Conservation (phyloP, 1,140 invertebrate species). For the Zaprionus davidi region DNA sequence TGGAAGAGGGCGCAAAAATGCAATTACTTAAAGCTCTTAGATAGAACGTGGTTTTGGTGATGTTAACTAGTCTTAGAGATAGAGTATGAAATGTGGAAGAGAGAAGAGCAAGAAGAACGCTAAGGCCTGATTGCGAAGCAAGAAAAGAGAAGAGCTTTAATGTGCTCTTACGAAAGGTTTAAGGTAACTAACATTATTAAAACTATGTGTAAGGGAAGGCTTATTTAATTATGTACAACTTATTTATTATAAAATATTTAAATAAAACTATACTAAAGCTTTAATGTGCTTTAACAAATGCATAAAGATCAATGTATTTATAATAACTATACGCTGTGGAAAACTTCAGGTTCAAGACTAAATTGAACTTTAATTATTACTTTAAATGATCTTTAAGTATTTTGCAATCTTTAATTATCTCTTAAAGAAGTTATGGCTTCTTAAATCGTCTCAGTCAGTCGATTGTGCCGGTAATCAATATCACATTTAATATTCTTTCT, state of each 20-base stretch:
- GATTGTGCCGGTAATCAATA: not conserved
- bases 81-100: not conserved
- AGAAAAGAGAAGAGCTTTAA: not conserved
- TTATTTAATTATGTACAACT: not conserved
- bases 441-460: not conserved
- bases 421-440: not conserved
- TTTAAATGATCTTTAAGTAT: not conserved
- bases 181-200: not conserved
- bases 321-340: too few relatives aligned
- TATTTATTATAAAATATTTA: too few relatives aligned
- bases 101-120: not conserved
- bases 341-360: not conserved
- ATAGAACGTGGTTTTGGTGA: not conserved
- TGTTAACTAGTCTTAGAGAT: not conserved
- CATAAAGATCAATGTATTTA: too few relatives aligned
- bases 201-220: not conserved
- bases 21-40: not conserved
- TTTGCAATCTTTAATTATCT: not conserved
- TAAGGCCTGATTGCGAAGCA: not conserved
- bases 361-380: not conserved
- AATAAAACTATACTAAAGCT: not conserved
- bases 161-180: not conserved
- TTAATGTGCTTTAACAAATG: not conserved
- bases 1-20: not conserved
- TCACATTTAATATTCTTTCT: constrained; percentile 17